Base-by-base conservation (phyloP, 2,113 vertebrate species). In the Calidris pygmaea region DNA sequence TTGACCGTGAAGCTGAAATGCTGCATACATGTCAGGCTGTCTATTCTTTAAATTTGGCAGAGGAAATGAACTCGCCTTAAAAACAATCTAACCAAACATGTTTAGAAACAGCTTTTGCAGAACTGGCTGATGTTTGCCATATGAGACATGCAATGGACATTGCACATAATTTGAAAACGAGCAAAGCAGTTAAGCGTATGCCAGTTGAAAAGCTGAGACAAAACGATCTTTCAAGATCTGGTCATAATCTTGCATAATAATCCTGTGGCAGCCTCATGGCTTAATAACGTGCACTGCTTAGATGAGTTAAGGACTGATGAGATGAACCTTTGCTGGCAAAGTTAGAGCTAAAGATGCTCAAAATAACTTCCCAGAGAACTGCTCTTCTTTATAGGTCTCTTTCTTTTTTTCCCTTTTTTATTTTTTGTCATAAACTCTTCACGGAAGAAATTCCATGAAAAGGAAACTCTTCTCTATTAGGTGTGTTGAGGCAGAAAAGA, bases 61-160 rank as follows among this genome's bases (percentile, higher is more conserved):
- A 66, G 72, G 53, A 92, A 91, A 82, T 78, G 45, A 84, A 67
- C 43, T 74, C 75, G 80, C 71, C 39, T 91, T 82, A 76, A 66
- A 66, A 85, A 82, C 91, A 96, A 89, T 48, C 66, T 52, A 72
- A 73, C 65, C 63, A 48, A 91, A 74, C 74, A 71, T 93, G 70
- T 91, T 87, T 90, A 85, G 78, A 94, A 86, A 73, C 72, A 89
- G 82, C 53, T 95, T 93, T 78, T 12, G 4, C 76, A 93, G 93
- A 96, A 79, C 48, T 55, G 66, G 73, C 85, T 94, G 80, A 83
- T 94, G 87, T 97, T 96, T 93, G 74, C 93, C 86, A 93, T 96
- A 83, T 89, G 80, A 96, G 55, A 81, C 88, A n/a, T 45, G 63
- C 66, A 85, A 60, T 74, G 90, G 93, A 89, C 82, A 82, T 85